Evolutionary conservation across 2,113 vertebrate species (phyloP).

Genomic region (Coryphaenoides rupestris): DNA sequence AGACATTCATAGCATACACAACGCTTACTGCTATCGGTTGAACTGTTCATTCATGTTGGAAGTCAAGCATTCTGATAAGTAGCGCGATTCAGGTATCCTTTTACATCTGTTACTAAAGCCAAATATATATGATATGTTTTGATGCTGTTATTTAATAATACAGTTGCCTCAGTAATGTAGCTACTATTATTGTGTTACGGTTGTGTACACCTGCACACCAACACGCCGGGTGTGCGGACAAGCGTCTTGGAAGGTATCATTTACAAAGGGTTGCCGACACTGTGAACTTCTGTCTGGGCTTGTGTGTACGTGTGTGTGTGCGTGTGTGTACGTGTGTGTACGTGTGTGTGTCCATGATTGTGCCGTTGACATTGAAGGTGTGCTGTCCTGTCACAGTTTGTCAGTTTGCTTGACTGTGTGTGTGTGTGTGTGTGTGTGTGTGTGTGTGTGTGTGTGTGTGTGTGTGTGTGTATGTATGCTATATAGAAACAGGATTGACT

Average conservation of each 20-base stretch:
- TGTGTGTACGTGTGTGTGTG: conserved; percentile 1
- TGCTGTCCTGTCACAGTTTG: background rate
- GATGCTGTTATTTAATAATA: conserved; percentile 39
- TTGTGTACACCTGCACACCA: conserved; percentile 18
- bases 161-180: conserved; percentile 35
- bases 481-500: conserved; percentile 16
- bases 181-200: conserved; percentile 25
- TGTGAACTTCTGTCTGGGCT: conserved; percentile 41
- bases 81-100: conserved; percentile 68
- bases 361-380: background rate
- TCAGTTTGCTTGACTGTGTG: conserved; percentile 3
- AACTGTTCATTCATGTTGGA: conserved; percentile 38
- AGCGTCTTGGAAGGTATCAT: conserved; percentile 19
- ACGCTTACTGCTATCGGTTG: conserved; percentile 17
- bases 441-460: conserved; percentile 6
- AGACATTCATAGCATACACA: background rate
- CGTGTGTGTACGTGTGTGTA: background rate
- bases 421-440: conserved; percentile 23
- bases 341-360: background rate
- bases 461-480: background rate
- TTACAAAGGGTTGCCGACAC: conserved; percentile 52
- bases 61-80: conserved; percentile 53
- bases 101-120: conserved; percentile 61
- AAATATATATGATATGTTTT: conserved; percentile 60
- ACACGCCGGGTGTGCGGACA: conserved; percentile 28